phyloP scores from a whole-genome alignment of 2,888 invertebrate species.

The Brachyopa scutellaris region DNA sequence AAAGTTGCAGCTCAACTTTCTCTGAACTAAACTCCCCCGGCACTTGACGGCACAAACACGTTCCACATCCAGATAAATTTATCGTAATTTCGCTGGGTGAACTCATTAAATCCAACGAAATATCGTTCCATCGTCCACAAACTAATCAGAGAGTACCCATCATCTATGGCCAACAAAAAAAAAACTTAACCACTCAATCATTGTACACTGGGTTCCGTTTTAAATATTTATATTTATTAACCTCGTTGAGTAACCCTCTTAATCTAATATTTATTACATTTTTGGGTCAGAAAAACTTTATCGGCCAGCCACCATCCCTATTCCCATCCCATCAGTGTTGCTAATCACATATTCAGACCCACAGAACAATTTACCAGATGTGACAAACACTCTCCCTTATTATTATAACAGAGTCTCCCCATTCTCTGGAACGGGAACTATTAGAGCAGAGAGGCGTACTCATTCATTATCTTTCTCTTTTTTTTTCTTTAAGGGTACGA shows the following conservation, averaged over 20 bases:
- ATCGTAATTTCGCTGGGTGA: too few relatives aligned
- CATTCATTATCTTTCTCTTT: constrained; percentile 41
- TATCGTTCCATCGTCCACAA: constrained; percentile 31
- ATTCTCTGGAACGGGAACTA: constrained; percentile 39
- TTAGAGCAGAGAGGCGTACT: constrained; percentile 38
- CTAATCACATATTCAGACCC: constrained; percentile 68
- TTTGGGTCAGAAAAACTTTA: constrained; percentile 65
- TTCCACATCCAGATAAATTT: too few relatives aligned
- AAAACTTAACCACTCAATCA: constrained; percentile 68
- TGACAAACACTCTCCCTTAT: constrained; percentile 55
- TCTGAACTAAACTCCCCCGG: too few relatives aligned
- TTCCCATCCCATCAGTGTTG: constrained; percentile 31
- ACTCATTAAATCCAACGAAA: constrained; percentile 29
- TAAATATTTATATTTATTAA: constrained; percentile 68
- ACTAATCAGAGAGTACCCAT: constrained; percentile 34
- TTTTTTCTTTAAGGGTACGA: constrained; percentile 6
- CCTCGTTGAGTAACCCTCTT: constrained; percentile 42
- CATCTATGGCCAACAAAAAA: constrained; percentile 43
- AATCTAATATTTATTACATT: constrained; percentile 72
- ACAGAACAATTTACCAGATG: constrained; percentile 66
- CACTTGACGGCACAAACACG: too few relatives aligned
- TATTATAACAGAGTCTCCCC: too few relatives aligned
- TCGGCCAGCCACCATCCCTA: constrained; percentile 1
- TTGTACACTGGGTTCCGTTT: constrained; percentile 49
- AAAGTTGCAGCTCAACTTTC: too few relatives aligned